Evolutionary conservation across 2,797 vertebrate genomes (phyloP), one percentile per base, ranked within the genome.

Genomic region (Halcyon smyrnensis): DNA sequence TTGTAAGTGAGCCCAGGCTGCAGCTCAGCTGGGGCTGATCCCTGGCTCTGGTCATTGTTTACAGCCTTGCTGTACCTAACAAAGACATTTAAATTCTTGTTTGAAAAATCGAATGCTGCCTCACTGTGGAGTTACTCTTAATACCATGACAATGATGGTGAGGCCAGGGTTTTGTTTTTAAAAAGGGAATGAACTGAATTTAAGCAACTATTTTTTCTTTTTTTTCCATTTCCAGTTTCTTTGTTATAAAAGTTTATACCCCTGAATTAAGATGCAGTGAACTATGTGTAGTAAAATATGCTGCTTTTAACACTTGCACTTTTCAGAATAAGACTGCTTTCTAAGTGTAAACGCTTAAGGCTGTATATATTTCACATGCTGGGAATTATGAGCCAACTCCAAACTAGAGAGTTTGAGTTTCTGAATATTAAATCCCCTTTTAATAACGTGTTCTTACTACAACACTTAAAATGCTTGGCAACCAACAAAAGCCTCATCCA

Each of bases 391-490:
- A 93, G 92, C 62, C 84, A 84, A 11, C 54, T 93, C 81, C 2
- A 4, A 57, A 84, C 79, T 74, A 43, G 24, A 21, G 50, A 95
- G 71, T 85, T 96, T 65, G 81, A 86, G 85, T 86, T 94, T 41
- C 78, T 96, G 90, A 97, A 80, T 97, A 95, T 97, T 93, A 97
- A 98, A 97, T 96, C 95, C 94, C 57, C 68, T 85, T 93, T 97
- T 97, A 97, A 96, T 97, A 96, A 97, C 92, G 2, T 97, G 69
- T 97, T 97, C 96, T 97, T 93, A 94, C 84, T 85, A 69, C 96
- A 96, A 96, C 93, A 87, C 91, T 95, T 96, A 95, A 91, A 93
- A 96, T 68, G 95, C 97, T 97, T 95, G 96, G 96, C 97, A 97
- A 94, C 96, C 83, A 50, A 95, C 97, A 96, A 96, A 97, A 96